Conservation (phyloP, 1,140 invertebrate genomes). For the Hycleus cichorii region DNA sequence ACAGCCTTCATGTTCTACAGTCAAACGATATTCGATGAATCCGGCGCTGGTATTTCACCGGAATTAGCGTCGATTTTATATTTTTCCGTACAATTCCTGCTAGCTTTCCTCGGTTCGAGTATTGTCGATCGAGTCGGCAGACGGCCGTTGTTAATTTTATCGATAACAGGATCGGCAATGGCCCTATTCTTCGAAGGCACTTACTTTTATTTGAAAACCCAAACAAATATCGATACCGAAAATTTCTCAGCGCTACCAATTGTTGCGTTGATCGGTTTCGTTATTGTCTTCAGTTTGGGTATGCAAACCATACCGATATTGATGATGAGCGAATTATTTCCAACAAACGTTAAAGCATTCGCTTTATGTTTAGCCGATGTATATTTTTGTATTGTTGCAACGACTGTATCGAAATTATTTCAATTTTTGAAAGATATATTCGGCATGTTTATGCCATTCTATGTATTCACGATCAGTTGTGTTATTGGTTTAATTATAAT, state of each 20-base stretch:
- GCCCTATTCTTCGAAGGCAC: conserved; percentile 49
- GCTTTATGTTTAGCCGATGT: conserved; percentile 63
- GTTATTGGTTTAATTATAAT: neutral
- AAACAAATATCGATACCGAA: conserved; percentile 23
- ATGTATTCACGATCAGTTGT: neutral
- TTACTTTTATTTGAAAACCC: conserved; percentile 45
- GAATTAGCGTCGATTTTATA: conserved; percentile 49
- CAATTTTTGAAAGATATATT: conserved; percentile 53
- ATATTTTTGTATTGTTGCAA: conserved; percentile 62
- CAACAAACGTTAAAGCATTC: conserved; percentile 58
- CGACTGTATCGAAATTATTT: conserved; percentile 67
- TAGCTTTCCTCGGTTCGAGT: conserved; percentile 53
- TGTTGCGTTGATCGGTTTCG: conserved; percentile 57
- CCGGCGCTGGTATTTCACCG: conserved; percentile 41
- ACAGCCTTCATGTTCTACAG: conserved; percentile 68
- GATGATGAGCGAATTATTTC: conserved; percentile 67
- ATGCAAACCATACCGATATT: conserved; percentile 64
- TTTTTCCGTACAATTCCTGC: conserved; percentile 57
- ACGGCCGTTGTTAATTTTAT: conserved; percentile 57
- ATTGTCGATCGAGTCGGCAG: conserved; percentile 66
- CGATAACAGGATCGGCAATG: conserved; percentile 48
- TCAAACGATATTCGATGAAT: conserved; percentile 59
- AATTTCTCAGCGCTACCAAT: conserved; percentile 48
- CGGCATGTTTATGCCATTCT: conserved; percentile 49
- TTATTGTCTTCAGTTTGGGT: conserved; percentile 61